Evolutionary conservation across 2,888 invertebrate genomes (phyloP), one percentile per base, ranked within the genome.

Genomic region (Allophyes oxyacanthae): DNA sequence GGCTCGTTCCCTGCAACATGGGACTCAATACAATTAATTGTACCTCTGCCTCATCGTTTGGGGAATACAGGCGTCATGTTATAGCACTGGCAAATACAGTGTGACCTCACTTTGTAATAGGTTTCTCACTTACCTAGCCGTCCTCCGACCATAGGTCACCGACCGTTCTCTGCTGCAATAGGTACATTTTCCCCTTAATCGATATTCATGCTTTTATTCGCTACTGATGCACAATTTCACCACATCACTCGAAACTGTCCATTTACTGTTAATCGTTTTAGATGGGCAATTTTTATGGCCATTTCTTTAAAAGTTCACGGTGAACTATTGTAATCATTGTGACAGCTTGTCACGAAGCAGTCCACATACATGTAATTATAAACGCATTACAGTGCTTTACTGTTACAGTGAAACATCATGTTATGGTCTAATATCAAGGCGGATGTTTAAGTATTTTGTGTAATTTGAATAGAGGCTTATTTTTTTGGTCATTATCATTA

Each of bases 381-480:
- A 92, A 92, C 81, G 83, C 92, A 92, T 93, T 92, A 93, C 82
- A 78, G 88, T 90, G 86, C 84, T 82, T 82, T 85, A 88, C 88
- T 85, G 84, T 82, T 71, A 75, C 26, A 52, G 57, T 59, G 56
- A 56, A 67, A 61, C 67, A 60, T 67, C 45, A 67, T 71, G 67
- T 72, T 67, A 75, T 63, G 62, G 72, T 64, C 60, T 72, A 67
- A 72, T 72, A 64, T 64, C 60, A 64, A 49, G 49, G 62, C 59
- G 64, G 75, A 59, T 67, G 67, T 63, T 66, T 64, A 62, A 50
- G 64, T 63, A 28, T 53, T 62, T 62, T 57, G 68, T 71, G 56
- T 70, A 53, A 48, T 70, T 54, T 67, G 55, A 58, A 62, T 67
- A 55, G 42, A 44, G 48, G 52, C 48, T 51, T 61, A 65, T 58